These are phyloP conservation scores for Xylota segnis DNA, from an alignment of 2,888 invertebrate genomes.

Conservation along the genomic window DNA sequence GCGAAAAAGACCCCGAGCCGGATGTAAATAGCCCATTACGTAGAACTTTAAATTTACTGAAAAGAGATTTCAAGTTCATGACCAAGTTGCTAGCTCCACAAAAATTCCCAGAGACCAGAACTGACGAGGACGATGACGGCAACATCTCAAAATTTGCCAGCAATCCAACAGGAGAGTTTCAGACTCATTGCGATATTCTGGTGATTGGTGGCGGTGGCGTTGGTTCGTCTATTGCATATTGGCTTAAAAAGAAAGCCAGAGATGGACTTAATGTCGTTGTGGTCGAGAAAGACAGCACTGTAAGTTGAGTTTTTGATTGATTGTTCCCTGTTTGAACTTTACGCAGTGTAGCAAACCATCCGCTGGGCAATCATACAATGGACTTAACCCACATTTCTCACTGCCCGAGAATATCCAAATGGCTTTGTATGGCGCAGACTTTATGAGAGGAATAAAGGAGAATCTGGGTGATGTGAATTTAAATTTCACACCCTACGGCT, in stretches of 20 bases:
- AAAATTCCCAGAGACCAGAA: conserved; percentile 40
- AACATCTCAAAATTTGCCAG: not conserved
- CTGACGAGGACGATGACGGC: not conserved
- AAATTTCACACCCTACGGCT: conserved; percentile 94
- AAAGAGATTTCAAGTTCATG: conserved; percentile 83
- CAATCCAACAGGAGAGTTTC: conserved; percentile 83
- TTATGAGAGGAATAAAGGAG: conserved; percentile 90
- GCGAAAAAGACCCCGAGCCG: conserved; percentile 27
- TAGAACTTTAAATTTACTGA: conserved; percentile 80
- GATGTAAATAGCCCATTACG: conserved; percentile 80
- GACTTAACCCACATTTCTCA: conserved; percentile 96
- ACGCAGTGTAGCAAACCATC: conserved; percentile 90
- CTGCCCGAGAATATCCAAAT: conserved; percentile 96
- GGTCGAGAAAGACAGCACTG: conserved; percentile 94
- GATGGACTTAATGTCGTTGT: conserved; percentile 92
- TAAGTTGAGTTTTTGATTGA: conserved; percentile 84
- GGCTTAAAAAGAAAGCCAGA: conserved; percentile 91
- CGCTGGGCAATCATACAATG: conserved; percentile 91
- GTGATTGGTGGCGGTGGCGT: conserved; percentile 97
- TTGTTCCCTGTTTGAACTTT: conserved; percentile 62
- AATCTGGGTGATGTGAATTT: conserved; percentile 90
- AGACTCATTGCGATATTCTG: conserved; percentile 90
- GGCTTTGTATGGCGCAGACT: conserved; percentile 94
- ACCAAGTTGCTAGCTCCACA: conserved; percentile 78
- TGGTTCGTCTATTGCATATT: conserved; percentile 96